Evolutionary conservation across 1,140 invertebrate species (phyloP).

Genomic region (Sitodiplosis mosellana): DNA sequence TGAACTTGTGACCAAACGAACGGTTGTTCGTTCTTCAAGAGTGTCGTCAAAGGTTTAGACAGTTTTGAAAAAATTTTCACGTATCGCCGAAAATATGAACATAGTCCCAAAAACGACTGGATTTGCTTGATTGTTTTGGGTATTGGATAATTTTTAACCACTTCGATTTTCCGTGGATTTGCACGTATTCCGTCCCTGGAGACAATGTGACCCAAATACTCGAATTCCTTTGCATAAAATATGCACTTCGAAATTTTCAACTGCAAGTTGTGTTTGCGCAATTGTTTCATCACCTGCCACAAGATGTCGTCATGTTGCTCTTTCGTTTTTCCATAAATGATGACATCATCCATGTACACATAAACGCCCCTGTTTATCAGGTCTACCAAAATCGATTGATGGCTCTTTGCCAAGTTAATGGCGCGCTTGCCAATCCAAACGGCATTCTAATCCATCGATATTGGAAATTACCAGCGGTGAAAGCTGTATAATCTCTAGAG

Average conservation of each 20-base stretch:
- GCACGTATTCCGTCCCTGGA: slow-evolving; percentile 6
- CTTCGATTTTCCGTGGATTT: too few relatives aligned
- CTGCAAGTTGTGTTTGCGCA: slow-evolving; percentile 2
- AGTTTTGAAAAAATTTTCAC: slow-evolving; percentile 15
- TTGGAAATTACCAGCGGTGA: too few relatives aligned
- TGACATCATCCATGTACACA: slow-evolving; percentile 5
- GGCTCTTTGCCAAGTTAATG: slow-evolving; percentile 23
- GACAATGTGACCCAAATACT: slow-evolving; percentile 6
- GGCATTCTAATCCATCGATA: slow-evolving; percentile 21
- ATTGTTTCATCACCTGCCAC: slow-evolving; percentile 5
- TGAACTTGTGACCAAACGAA: neutral
- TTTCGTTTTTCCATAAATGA: neutral
- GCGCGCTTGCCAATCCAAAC: slow-evolving; percentile 24
- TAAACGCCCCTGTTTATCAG: slow-evolving; percentile 11
- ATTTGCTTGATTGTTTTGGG: neutral
- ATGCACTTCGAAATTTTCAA: slow-evolving; percentile 5
- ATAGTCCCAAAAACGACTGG: neutral
- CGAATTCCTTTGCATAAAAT: neutral
- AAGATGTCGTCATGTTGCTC: neutral
- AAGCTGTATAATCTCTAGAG: slow-evolving; percentile 21
- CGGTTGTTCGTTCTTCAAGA: neutral
- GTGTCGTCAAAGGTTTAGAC: neutral
- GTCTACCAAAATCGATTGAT: slow-evolving; percentile 22
- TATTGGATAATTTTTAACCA: neutral
- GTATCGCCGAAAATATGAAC: slow-evolving; percentile 12